phyloP scores from a whole-genome alignment of 2,797 vertebrate genomes.

The Phrynocephalus vlangalii region DNA sequence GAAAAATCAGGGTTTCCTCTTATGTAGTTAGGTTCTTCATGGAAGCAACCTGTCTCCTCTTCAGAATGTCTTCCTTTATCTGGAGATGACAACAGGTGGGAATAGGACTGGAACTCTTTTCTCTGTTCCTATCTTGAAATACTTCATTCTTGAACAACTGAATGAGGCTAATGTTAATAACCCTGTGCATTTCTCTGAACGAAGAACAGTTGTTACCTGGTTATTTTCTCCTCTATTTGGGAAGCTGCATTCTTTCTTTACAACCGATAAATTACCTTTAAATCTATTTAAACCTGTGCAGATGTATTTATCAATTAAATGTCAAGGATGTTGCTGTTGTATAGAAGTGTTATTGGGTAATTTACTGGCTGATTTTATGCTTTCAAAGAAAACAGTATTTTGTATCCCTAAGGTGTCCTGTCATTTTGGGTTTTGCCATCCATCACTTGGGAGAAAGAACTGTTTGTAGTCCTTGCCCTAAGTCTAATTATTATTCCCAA shows the following conservation, averaged over 20 bases:
- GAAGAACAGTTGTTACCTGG: background rate
- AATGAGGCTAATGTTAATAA: too few relatives aligned
- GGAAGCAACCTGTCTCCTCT: too few relatives aligned
- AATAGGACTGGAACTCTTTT: too few relatives aligned
- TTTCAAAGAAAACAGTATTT: background rate
- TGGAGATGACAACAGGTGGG: too few relatives aligned
- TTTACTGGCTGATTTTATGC: background rate
- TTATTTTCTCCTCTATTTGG: background rate
- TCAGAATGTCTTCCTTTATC: too few relatives aligned
- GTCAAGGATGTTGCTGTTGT: background rate
- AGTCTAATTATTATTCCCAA: too few relatives aligned
- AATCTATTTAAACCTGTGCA: background rate
- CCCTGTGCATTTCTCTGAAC: too few relatives aligned
- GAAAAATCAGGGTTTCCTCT: too few relatives aligned
- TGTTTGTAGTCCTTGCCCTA: background rate
- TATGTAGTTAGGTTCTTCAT: too few relatives aligned
- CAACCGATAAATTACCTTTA: background rate
- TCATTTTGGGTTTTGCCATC: background rate
- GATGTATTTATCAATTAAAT: background rate
- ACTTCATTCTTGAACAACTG: too few relatives aligned
- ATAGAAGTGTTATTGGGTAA: background rate
- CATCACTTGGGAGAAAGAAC: background rate
- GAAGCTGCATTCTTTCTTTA: background rate
- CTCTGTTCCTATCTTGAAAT: too few relatives aligned
- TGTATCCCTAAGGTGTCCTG: background rate